Base-by-base conservation (phyloP, 2,113 vertebrate genomes). In the Lipophrys pholis region DNA sequence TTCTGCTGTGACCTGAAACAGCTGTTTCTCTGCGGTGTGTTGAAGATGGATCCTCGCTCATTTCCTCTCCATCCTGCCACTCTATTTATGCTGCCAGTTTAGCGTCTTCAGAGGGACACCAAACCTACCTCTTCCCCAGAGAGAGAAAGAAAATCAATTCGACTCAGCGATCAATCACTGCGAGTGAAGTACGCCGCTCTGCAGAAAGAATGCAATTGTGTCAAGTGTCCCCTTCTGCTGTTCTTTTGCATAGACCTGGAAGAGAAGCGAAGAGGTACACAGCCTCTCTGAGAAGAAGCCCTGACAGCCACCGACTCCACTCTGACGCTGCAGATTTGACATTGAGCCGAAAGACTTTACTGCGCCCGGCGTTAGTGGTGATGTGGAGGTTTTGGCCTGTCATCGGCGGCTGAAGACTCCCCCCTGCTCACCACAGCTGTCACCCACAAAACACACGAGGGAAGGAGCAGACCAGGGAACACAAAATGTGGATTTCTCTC, bases 1-100 rank as follows among this genome's bases (percentile, higher is more conserved):
- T 90, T 89, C 86, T 78, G 73, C 83, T 85, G 73, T 89, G 92
- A 94, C 91, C 90, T 88, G 74, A 84, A 89, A 90, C 92, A 93
- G 91, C 89, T 93, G 91, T 91, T 93, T 89, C 88, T 91, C 90
- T 76, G 87, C 57, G 69, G 90, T 82, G 85, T 78, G 66, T 73
- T 84, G 79, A 92, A 88, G 88, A 90, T 85, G 84, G 89, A 91
- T 88, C 81, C 83, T 85, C 69, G 51, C 74, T 90, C 84, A 89
- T 92, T 91, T 92, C 91, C 86, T 86, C 84, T 83, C 77, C 83
- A 84, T 84, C 81, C 73, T 89, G 86, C 84, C 74, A 84, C 83
- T 87, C 84, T 82, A 86, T 93, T 93, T 90, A 78, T 85, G 76
- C 54, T 82, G 80, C 84, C 85, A 76, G 76, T 88, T 87, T 81